Percentiles rank a stretch among this genome's conserved stretches.
phyloP scores from a whole-genome alignment of 2,888 invertebrate genomes.

The Tenthredo livida region DNA sequence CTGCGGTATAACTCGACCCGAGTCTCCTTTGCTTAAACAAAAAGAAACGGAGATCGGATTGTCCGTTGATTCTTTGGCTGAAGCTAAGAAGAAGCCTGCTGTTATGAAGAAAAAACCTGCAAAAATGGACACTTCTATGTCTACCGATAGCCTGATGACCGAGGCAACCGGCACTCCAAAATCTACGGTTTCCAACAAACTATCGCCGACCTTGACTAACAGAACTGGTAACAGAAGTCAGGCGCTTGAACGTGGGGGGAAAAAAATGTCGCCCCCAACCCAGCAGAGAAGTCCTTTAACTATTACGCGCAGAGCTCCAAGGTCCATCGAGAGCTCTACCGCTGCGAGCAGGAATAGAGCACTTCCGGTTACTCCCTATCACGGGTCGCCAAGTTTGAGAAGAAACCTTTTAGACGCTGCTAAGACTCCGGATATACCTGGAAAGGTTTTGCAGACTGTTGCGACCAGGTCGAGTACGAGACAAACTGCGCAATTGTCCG shows the following conservation, averaged over 20 bases:
- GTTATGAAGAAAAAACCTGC: slow-evolving; percentile 64
- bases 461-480: slow-evolving; percentile 53
- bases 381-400: slow-evolving; percentile 78
- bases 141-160: slow-evolving; percentile 76
- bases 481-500: slow-evolving; percentile 14
- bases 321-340: slow-evolving; percentile 73
- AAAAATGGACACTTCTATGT: slow-evolving; percentile 76
- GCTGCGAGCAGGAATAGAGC: slow-evolving; percentile 74
- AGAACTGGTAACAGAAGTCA: slow-evolving; percentile 64
- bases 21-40: slow-evolving; percentile 74
- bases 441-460: slow-evolving; percentile 62
- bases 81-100: slow-evolving; percentile 63
- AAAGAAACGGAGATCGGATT: slow-evolving; percentile 72
- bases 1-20: slow-evolving; percentile 75
- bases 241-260: slow-evolving; percentile 64
- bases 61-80: slow-evolving; percentile 74
- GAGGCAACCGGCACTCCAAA: slow-evolving; percentile 71
- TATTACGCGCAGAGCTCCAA: slow-evolving; percentile 67
- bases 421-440: slow-evolving; percentile 79
- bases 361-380: slow-evolving; percentile 72
- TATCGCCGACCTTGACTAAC: slow-evolving; percentile 71
- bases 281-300: slow-evolving; percentile 69
- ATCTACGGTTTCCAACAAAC: slow-evolving; percentile 70
- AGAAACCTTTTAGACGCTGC: slow-evolving; percentile 80
- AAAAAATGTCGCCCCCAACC: slow-evolving; percentile 72